Percentiles rank a stretch among this genome's conserved stretches.
Evolutionary conservation across 2,888 invertebrate species (phyloP).

Genomic region (Seira ritae): DNA sequence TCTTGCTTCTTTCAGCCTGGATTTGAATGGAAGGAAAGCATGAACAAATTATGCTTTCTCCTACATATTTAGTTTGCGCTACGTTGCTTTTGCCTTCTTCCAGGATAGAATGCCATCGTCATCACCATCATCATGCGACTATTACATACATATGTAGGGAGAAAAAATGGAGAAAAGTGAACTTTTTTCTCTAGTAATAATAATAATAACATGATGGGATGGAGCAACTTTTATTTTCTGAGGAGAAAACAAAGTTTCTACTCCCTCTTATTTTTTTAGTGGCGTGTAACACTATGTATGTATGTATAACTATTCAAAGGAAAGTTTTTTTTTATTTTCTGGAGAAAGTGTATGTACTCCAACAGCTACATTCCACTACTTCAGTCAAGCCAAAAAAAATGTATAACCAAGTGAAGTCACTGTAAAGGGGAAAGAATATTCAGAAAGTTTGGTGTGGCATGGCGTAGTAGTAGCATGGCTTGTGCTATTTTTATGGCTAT

Average conservation of each 20-base stretch:
- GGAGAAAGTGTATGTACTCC: neutral
- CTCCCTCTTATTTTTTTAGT: constrained; percentile 16
- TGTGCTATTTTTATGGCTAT: constrained; percentile 3
- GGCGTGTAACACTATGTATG: neutral
- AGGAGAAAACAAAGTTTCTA: constrained; percentile 14
- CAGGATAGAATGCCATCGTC: too few relatives aligned
- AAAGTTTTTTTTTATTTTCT: constrained; percentile 2
- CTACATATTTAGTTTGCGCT: neutral
- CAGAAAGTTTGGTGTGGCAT: neutral
- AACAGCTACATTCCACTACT: neutral
- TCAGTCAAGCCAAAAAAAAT: neutral
- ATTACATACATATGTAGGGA: too few relatives aligned
- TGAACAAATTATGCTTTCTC: constrained; percentile 31
- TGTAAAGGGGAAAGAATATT: too few relatives aligned
- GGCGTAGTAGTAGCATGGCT: too few relatives aligned
- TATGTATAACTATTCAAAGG: constrained; percentile 3
- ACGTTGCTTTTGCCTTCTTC: neutral
- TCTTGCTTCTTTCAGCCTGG: neutral
- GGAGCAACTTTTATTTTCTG: neutral
- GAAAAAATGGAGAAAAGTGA: neutral
- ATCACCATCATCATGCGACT: too few relatives aligned
- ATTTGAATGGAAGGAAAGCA: constrained; percentile 9
- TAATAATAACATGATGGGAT: neutral
- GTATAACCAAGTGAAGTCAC: neutral
- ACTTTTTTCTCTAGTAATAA: neutral